phyloP scores from a whole-genome alignment of 1,140 invertebrate species.

The Hycleus phaleratus region DNA sequence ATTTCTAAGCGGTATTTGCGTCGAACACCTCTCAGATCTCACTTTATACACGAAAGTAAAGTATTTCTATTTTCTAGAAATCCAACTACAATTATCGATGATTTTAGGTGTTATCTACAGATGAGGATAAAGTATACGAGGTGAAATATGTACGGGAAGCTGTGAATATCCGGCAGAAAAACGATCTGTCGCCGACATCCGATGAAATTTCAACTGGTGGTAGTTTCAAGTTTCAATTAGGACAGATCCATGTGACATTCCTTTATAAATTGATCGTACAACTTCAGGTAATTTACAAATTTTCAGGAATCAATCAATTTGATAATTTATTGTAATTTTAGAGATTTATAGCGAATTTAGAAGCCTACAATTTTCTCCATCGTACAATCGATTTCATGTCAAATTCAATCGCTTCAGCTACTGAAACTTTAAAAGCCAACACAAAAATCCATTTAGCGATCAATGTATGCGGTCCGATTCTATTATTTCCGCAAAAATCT shows the following conservation, averaged over 20 bases:
- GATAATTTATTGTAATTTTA: constrained; percentile 12
- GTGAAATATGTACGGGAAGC: constrained; percentile 67
- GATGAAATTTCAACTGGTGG: constrained; percentile 58
- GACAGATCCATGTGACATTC: constrained; percentile 62
- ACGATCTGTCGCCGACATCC: constrained; percentile 27
- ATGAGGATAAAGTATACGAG: constrained; percentile 71
- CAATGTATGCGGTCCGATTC: constrained; percentile 64
- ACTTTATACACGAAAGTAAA: constrained; percentile 71
- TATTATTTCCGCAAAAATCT: constrained; percentile 72
- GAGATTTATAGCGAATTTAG: constrained; percentile 33
- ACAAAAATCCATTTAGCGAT: constrained; percentile 62
- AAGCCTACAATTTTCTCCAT: constrained; percentile 26
- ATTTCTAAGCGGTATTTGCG: constrained; percentile 55
- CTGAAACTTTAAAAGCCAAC: constrained; percentile 49
- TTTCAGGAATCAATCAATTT: constrained; percentile 1
- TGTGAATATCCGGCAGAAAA: constrained; percentile 46
- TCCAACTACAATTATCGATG: no score
- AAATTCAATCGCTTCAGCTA: constrained; percentile 51
- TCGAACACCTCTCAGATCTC: constrained; percentile 66
- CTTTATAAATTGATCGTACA: constrained; percentile 66
- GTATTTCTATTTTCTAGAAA: not conserved
- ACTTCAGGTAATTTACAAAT: constrained; percentile 45
- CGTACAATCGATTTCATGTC: constrained; percentile 38
- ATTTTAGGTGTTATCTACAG: constrained; percentile 54
- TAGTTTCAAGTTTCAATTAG: constrained; percentile 60